phyloP scores from a whole-genome alignment of 1,140 invertebrate genomes.

The Mizuhopecten yessoensis region DNA sequence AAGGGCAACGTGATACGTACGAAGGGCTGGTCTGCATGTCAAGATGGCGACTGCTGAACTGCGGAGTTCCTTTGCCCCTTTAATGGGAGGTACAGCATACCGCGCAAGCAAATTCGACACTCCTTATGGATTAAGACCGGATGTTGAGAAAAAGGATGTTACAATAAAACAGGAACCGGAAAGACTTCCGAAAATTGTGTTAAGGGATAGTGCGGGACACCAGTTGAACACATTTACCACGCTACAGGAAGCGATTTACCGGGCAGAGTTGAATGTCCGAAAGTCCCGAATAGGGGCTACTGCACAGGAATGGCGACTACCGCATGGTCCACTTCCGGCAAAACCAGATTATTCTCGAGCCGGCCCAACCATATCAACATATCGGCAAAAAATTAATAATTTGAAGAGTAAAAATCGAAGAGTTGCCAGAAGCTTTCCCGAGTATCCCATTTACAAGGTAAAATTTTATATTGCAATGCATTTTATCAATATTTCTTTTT shows the following conservation, averaged over 20 bases:
- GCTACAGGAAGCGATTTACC: conserved; percentile 78
- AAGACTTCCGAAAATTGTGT: conserved; percentile 70
- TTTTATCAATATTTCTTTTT: too few relatives aligned
- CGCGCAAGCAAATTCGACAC: background rate
- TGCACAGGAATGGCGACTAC: conserved; percentile 77
- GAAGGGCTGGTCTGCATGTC: background rate
- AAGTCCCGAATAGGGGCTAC: conserved; percentile 65
- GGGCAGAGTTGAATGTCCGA: conserved; percentile 73
- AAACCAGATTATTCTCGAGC: conserved; percentile 75
- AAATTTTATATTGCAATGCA: too few relatives aligned
- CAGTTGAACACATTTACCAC: conserved; percentile 76
- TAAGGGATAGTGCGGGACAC: conserved; percentile 68
- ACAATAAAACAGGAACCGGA: background rate
- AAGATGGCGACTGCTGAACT: background rate
- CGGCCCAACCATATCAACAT: conserved; percentile 50
- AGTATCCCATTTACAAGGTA: background rate
- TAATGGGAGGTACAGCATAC: background rate
- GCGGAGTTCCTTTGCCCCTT: background rate
- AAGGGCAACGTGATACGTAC: background rate
- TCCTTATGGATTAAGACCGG: background rate
- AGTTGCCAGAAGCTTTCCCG: background rate
- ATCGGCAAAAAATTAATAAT: background rate
- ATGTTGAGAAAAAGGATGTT: background rate
- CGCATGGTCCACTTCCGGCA: conserved; percentile 75
- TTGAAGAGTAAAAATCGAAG: background rate